A percentile compares a stretch with the other conserved stretches of the same genome.
These are phyloP conservation scores for Cassiopea xamachana DNA, from an alignment of 30 jellyfish, hydroid and myxozoan genomes.

Conservation along the genomic window DNA sequence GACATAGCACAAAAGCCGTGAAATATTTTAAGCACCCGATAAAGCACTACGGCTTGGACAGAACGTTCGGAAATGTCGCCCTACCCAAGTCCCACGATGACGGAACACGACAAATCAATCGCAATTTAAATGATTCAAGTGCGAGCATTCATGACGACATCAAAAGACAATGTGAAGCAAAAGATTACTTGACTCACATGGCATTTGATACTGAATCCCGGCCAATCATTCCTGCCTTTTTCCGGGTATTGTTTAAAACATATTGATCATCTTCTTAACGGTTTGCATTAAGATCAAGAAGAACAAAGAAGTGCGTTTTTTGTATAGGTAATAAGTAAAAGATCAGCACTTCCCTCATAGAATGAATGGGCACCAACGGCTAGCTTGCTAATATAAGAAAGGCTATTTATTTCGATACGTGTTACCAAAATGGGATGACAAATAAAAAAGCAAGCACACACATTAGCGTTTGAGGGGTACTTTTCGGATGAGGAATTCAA, in stretches of 20 bases:
- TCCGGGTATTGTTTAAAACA: slow-evolving; percentile 33
- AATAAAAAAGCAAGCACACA: too few species aligned
- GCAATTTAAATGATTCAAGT: neutral
- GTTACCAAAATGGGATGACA: neutral
- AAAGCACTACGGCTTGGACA: neutral
- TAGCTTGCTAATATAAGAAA: neutral
- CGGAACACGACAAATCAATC: neutral
- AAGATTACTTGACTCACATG: slow-evolving; percentile 13
- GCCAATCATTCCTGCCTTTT: slow-evolving; percentile 15
- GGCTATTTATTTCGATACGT: neutral
- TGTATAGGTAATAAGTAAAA: neutral
- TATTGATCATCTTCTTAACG: slow-evolving; percentile 4
- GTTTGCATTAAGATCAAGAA: neutral
- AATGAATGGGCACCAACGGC: neutral
- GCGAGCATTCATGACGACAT: neutral
- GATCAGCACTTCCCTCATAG: neutral
- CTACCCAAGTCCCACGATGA: neutral
- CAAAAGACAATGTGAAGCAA: neutral
- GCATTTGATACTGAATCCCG: neutral
- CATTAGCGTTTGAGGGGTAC: too few species aligned
- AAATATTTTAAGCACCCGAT: neutral
- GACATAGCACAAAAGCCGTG: neutral
- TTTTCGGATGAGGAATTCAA: too few species aligned
- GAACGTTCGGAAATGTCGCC: neutral
- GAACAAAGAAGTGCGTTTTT: neutral